These are phyloP conservation scores for Alces alces DNA, from an alignment of 2,113 vertebrate genomes.

Conservation along the genomic window DNA sequence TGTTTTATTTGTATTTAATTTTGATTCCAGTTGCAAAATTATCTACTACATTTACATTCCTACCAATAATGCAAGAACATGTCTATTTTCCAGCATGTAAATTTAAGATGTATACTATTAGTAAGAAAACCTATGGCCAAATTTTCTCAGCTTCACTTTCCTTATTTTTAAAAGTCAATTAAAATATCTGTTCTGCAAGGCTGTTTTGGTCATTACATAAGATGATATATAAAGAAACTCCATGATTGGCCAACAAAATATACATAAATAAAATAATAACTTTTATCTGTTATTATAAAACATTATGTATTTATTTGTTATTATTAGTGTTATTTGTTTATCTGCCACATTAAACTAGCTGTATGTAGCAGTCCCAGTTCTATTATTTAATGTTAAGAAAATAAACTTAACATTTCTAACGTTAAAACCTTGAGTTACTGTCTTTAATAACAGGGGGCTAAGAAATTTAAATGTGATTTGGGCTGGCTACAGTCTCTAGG, in stretches of 20 bases:
- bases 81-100: not conserved
- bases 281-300: not conserved
- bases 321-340: not conserved
- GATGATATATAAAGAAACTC: not conserved
- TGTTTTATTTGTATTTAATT: not conserved
- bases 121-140: not conserved
- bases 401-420: conserved; percentile 47
- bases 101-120: not conserved
- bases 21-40: not conserved
- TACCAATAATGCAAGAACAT: not conserved
- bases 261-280: not conserved
- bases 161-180: not conserved
- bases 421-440: not conserved
- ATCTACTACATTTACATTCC: not conserved
- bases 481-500: conserved; percentile 26
- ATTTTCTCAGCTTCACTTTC: not conserved
- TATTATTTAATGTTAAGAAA: conserved; percentile 40
- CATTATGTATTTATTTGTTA: not conserved
- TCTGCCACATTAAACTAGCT: not conserved
- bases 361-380: not conserved
- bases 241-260: not conserved
- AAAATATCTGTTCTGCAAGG: not conserved
- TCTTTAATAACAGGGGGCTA: conserved; percentile 54
- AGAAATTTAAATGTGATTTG: conserved; percentile 52
- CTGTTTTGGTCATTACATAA: not conserved